A percentile compares a stretch with the other conserved stretches of the same genome.
phyloP scores from a whole-genome alignment of 1,140 invertebrate species.

The Drosophila tani region DNA sequence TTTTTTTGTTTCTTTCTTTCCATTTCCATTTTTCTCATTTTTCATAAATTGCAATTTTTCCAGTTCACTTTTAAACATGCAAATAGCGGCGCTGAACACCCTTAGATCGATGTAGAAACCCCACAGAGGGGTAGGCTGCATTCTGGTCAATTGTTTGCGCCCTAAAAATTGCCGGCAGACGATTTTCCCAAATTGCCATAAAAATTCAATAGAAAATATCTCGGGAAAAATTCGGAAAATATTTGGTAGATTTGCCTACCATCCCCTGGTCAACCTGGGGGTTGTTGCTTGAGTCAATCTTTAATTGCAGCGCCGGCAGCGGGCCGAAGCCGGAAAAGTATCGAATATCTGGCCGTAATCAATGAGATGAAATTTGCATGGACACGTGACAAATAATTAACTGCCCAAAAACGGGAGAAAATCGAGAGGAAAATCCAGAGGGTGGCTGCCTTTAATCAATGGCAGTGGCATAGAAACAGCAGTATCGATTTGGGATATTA shows the following conservation, averaged over 20 bases:
- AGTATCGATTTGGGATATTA: constrained; percentile 37
- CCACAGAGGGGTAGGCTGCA: constrained; percentile 23
- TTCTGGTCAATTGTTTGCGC: constrained; percentile 58
- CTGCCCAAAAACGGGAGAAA: constrained; percentile 32
- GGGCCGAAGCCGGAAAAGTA: constrained; percentile 47
- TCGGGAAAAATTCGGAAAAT: constrained; percentile 37
- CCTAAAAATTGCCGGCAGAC: constrained; percentile 65
- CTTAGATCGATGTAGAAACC: constrained; percentile 19
- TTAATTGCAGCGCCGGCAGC: constrained; percentile 61
- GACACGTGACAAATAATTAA: constrained; percentile 84
- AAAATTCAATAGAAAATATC: constrained; percentile 80
- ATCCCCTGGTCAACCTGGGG: constrained; percentile 40
- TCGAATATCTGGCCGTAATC: constrained; percentile 72
- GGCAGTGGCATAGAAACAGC: constrained; percentile 14
- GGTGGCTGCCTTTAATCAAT: constrained; percentile 56
- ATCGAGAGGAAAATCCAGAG: background rate
- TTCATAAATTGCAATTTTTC: constrained; percentile 66
- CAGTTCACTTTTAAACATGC: constrained; percentile 79
- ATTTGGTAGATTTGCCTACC: constrained; percentile 67
- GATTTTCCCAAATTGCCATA: constrained; percentile 76
- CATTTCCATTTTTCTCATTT: constrained; percentile 41
- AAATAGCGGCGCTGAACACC: constrained; percentile 61
- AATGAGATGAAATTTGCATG: constrained; percentile 81
- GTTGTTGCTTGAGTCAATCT: constrained; percentile 56
- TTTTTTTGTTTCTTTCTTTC: constrained; percentile 25